Conservation (phyloP, 2,113 vertebrate genomes). For the Paramormyrops kingsleyae region DNA sequence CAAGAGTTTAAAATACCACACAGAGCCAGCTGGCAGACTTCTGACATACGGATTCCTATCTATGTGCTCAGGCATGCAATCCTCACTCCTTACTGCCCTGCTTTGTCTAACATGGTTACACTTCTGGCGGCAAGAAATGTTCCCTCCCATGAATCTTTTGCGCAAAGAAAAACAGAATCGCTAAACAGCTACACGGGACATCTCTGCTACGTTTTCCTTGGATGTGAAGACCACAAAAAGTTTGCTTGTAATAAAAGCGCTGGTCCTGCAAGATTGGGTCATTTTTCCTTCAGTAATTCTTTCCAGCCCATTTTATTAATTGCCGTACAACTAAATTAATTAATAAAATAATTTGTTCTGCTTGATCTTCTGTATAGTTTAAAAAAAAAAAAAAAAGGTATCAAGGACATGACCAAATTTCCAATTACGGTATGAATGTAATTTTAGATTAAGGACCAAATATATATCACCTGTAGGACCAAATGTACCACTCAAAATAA, state of each 20-base stretch:
- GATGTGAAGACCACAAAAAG: not conserved
- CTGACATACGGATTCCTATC: constrained; percentile 59
- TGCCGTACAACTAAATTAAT: not conserved
- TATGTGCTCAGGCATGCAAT: constrained; percentile 54
- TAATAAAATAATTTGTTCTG: not conserved
- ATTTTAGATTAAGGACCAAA: not conserved
- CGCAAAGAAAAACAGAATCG: constrained; percentile 55
- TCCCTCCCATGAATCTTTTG: constrained; percentile 54
- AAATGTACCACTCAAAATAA: not conserved
- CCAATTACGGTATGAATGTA: not conserved
- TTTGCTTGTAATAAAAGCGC: not conserved
- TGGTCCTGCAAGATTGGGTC: not conserved
- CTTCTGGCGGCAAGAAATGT: constrained; percentile 44
- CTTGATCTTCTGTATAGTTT: not conserved
- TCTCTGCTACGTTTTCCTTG: constrained; percentile 15
- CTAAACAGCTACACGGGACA: constrained; percentile 63
- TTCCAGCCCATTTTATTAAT: not conserved
- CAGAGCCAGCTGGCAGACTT: constrained; percentile 23
- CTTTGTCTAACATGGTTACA: constrained; percentile 63
- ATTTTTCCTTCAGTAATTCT: not conserved
- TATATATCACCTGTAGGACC: not conserved
- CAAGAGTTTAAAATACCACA: constrained; percentile 44
- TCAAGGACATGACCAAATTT: not conserved
- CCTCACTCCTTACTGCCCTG: constrained; percentile 51
- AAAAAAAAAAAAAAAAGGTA: not conserved